Evolutionary conservation across 2,797 vertebrate species (phyloP), one percentile per base, ranked within the genome.

Genomic region (Euthynnus affinis): DNA sequence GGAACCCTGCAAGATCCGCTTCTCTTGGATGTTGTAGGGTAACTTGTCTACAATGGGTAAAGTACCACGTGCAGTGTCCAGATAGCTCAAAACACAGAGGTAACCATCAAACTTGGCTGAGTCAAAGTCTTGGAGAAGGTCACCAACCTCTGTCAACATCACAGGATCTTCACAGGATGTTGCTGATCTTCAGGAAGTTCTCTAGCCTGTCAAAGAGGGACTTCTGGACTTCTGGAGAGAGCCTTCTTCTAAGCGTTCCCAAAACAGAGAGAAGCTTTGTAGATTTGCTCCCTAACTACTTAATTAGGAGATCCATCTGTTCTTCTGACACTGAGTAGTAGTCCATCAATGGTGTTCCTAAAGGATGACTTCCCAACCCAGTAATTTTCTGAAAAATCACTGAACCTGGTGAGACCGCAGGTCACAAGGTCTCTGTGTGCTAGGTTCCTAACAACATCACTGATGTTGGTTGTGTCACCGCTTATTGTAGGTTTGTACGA

Each of bases 81-180:
- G 29, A 32, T 32, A 32, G 29, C 29, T 32, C 29, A 32, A 32
- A 32, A 5, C 29, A 32, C 5, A 6, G 1, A 32, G 29, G 29
- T 32, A 6, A 32, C 29, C 29, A 5, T 32, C 6, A 32, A 32
- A 32, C 5, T 32, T 32, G 6, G 29, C 29, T 32, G 29, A 32
- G 9, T 74, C 23, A 0, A 84, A 2, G 15, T 81, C 74, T 7
- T 32, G 9, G 6, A 78, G 51, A 6, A 81, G 9, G 14, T 73
- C 61, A 46, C 46, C 37, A 2, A 71, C 56, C 14, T 71, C 27
- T 34, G 22, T 60, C 8, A 64, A n/a, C 15, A 29, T 77, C 3
- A 17, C 32, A 66, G 29, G 9, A 20, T 34, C 15, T 37, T 77
- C 3, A 17, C 32, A 66, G 29, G 9, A 20, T 34, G 32, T 17